Evolutionary conservation across 1,140 invertebrate species (phyloP).

Genomic region (Thaumatotibia leucotreta): DNA sequence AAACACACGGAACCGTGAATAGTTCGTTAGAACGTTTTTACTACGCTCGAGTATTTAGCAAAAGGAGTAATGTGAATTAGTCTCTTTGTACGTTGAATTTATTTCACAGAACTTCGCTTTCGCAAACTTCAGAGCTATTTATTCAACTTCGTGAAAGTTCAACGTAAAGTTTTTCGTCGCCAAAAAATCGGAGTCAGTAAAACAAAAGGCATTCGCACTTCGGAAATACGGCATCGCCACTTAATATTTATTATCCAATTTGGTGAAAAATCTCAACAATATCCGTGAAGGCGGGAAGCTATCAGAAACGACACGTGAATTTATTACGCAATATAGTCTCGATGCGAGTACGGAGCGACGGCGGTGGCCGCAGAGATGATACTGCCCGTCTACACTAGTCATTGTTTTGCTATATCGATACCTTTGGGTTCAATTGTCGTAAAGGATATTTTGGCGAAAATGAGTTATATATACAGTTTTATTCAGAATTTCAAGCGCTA

Average conservation of each 20-base stretch:
- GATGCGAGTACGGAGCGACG: background rate
- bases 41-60: background rate
- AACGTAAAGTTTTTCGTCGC: background rate
- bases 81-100: background rate
- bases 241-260: conserved; percentile 33
- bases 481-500: too few species aligned
- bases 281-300: conserved; percentile 19
- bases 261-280: conserved; percentile 28
- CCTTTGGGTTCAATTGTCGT: too few species aligned
- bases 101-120: background rate
- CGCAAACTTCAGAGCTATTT: background rate
- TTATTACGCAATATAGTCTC: conserved; percentile 29
- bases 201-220: conserved; percentile 11
- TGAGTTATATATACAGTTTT: too few species aligned
- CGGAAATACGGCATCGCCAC: conserved; percentile 16
- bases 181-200: background rate
- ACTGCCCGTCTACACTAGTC: background rate
- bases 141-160: background rate
- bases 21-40: conserved; percentile 7
- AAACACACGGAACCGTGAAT: background rate
- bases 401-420: too few species aligned
- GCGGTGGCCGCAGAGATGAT: too few species aligned
- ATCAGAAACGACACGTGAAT: conserved; percentile 27
- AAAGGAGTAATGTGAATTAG: background rate
- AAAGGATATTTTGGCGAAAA: too few species aligned